phyloP scores from a whole-genome alignment of 2,113 vertebrate species.

The Otocyon megalotis region DNA sequence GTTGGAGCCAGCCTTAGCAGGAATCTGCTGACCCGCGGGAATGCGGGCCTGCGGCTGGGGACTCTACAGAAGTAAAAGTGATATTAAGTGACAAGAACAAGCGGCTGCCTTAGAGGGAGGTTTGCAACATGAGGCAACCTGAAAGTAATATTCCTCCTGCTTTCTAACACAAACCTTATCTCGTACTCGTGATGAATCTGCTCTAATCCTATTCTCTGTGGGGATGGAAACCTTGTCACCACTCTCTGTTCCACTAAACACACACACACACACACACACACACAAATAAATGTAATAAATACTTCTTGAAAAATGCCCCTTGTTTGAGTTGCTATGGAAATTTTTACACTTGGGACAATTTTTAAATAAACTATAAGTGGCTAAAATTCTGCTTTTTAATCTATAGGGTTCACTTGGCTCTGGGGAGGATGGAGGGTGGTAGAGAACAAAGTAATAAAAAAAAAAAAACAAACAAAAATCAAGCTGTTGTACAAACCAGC shows the following conservation, averaged over 20 bases:
- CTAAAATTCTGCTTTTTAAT: conserved; percentile 16
- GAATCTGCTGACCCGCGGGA: conserved; percentile 34
- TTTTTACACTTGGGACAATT: background rate
- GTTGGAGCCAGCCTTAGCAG: background rate
- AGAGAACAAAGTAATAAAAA: background rate
- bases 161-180: background rate
- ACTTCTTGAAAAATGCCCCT: background rate
- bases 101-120: background rate
- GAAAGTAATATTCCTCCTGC: background rate
- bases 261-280: background rate
- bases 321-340: conserved; percentile 7
- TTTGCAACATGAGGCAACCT: background rate
- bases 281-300: background rate
- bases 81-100: background rate
- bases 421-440: background rate
- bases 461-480: background rate
- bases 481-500: background rate
- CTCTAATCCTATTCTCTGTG: background rate
- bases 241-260: conserved; percentile 22
- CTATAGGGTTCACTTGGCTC: background rate
- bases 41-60: rapidly evolving
- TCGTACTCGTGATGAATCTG: background rate
- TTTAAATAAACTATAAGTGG: background rate
- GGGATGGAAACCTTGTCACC: background rate
- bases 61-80: background rate